Conservation (phyloP, 2,888 invertebrate genomes). For the Epinotia brunnichana region DNA sequence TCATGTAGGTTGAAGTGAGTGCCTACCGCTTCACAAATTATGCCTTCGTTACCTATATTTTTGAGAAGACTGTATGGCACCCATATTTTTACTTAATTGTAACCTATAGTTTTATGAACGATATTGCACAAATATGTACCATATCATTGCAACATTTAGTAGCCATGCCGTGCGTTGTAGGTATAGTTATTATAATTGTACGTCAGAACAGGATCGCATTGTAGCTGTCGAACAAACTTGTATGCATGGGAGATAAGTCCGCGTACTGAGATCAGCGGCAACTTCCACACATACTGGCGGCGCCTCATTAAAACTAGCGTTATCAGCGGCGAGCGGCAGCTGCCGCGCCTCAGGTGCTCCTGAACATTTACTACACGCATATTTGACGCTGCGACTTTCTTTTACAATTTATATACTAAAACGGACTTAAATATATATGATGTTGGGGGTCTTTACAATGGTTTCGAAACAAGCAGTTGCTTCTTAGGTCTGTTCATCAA, state of each 20-base stretch:
- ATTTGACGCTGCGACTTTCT: no score
- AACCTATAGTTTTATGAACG: neutral
- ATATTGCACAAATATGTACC: no score
- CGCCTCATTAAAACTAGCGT: slow-evolving; percentile 1
- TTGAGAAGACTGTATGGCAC: neutral
- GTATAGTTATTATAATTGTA: neutral
- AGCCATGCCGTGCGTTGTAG: neutral
- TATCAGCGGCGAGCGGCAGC: neutral
- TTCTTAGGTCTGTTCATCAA: no score
- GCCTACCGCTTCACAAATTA: neutral
- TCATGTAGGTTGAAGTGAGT: neutral
- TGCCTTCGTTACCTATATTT: neutral
- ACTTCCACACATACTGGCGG: slow-evolving; percentile 14
- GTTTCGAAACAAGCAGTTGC: no score
- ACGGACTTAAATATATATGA: no score
- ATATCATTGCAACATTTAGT: no score
- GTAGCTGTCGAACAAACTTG: slow-evolving; percentile 4
- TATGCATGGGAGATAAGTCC: slow-evolving; percentile 18
- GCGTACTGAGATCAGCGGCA: slow-evolving; percentile 25
- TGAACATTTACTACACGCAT: no score
- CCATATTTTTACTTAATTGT: neutral
- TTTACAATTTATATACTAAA: no score
- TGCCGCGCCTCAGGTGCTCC: slow-evolving; percentile 16
- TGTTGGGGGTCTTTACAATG: no score
- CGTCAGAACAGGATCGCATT: slow-evolving; percentile 12